Evolutionary conservation across 2,888 invertebrate species (phyloP).

Genomic region (Caenorhabditis macrosperma): DNA sequence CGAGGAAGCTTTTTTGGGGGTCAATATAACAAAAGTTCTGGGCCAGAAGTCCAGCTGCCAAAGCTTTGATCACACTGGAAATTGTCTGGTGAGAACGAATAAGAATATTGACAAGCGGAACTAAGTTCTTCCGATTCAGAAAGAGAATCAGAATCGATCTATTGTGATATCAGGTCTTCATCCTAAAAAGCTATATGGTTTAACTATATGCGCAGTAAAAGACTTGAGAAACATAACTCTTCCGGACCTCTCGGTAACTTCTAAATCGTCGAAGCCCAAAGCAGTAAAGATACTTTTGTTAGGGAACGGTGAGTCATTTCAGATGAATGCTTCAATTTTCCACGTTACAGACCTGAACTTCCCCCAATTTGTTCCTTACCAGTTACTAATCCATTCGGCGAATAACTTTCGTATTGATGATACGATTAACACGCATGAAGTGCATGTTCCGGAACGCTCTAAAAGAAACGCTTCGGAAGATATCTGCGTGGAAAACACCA

Average conservation of each 20-base stretch:
- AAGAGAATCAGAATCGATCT: conserved; percentile 39
- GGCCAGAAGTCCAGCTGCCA: conserved; percentile 69
- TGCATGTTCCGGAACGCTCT: too few relatives aligned
- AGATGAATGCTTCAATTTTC: background rate
- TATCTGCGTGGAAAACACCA: too few relatives aligned
- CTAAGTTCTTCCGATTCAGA: too few relatives aligned
- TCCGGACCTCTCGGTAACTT: conserved; percentile 61
- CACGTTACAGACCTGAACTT: conserved; percentile 10
- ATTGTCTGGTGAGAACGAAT: conserved; percentile 61
- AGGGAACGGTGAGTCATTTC: conserved; percentile 48
- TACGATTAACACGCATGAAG: background rate
- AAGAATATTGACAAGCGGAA: too few relatives aligned
- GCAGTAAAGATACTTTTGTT: conserved; percentile 61
- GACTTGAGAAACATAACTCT: conserved; percentile 71
- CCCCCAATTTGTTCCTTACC: conserved; percentile 16
- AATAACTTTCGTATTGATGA: conserved; percentile 1
- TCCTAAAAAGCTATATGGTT: conserved; percentile 72
- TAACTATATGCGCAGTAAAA: conserved; percentile 75
- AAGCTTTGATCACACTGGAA: conserved; percentile 53
- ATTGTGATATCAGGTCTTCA: conserved; percentile 56
- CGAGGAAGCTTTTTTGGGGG: conserved; percentile 71
- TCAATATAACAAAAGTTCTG: conserved; percentile 72
- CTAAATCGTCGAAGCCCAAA: conserved; percentile 61
- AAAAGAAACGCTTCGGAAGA: too few relatives aligned
- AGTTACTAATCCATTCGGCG: conserved; percentile 33